phyloP scores from a whole-genome alignment of 2,888 invertebrate genomes.

The Erynnis tages region DNA sequence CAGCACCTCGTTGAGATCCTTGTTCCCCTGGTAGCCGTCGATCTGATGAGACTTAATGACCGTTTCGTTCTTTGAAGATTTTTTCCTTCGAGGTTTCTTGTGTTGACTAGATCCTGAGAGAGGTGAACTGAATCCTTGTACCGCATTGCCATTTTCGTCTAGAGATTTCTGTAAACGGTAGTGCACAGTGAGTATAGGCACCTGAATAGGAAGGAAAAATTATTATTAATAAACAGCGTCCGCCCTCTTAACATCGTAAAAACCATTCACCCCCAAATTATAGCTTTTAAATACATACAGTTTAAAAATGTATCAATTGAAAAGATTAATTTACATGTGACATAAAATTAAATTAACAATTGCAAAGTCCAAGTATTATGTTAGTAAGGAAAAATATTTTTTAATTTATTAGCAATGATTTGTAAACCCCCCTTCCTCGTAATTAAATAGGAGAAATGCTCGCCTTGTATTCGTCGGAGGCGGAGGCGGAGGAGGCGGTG shows the following conservation, averaged over 20 bases:
- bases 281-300: too few species aligned
- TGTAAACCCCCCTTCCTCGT: neutral
- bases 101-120: slow-evolving; percentile 73
- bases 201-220: slow-evolving; percentile 45
- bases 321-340: too few species aligned
- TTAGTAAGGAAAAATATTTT: too few species aligned
- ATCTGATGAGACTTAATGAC: slow-evolving; percentile 83
- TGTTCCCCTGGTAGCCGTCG: slow-evolving; percentile 89
- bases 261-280: slow-evolving; percentile 5
- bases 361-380: too few species aligned
- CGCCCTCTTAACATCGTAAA: slow-evolving; percentile 31
- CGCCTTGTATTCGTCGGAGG: slow-evolving; percentile 68
- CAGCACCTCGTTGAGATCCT: slow-evolving; percentile 88
- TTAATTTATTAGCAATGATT: too few species aligned
- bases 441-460: slow-evolving; percentile 2
- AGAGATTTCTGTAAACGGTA: slow-evolving; percentile 82
- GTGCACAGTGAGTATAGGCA: slow-evolving; percentile 41
- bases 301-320: too few species aligned
- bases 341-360: too few species aligned
- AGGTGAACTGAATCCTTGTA: slow-evolving; percentile 79
- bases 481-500: slow-evolving; percentile 44
- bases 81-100: slow-evolving; percentile 82
- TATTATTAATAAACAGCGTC: slow-evolving; percentile 29
- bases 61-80: slow-evolving; percentile 82
- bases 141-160: slow-evolving; percentile 91